Base-by-base conservation (phyloP, 2,113 vertebrate species). In the Turdus rufiventris region DNA sequence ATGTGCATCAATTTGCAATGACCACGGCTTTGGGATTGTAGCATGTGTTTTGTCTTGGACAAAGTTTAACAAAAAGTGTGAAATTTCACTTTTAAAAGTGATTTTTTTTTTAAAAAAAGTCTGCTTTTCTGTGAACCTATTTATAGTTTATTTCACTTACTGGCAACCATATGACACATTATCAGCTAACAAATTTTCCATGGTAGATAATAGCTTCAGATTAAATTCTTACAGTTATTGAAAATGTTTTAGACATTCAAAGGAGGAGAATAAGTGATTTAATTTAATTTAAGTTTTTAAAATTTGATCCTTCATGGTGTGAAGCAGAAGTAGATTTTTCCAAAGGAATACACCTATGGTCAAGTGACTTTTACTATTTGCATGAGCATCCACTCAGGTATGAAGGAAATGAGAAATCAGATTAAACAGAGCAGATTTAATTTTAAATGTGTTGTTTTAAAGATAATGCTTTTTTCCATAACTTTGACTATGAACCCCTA, bases 1-100 rank as follows among this genome's bases (percentile, higher is more conserved):
- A 82, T 57, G 28, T 81, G 31, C 70, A 89, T 88, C 86, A 92
- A 36, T 94, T 93, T 91, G 36, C 66, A 83, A 66, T 96, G 91
- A 78, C 94, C 88, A 85, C 45, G 78, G 80, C 56, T 92, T 86
- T 91, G 73, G 75, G 73, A 85, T 36, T 89, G 12, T 42, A 85
- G 26, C 16, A 56, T 50, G 26, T 61, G 60, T 53, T 92, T 93
- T 85, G 38, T 76, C 23, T 58, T 13, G 62, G 57, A 28, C 11
- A 36, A 93, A 95, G 33, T 66, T 23, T 47, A 91, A 31, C 15
- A n/a, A 88, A 33, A 56, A 51, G 16, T 38, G 15, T 47, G 43
- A 94, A 84, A 80, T 43, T 48, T 76, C 56, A 40, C 78, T 68
- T 92, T 85, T 43, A 26, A 66, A 94, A 80, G 20, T 70, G 14